Evolutionary conservation across 2,888 invertebrate genomes (phyloP), one percentile per base, ranked within the genome.

Genomic region (Alloscopus bannaensis): DNA sequence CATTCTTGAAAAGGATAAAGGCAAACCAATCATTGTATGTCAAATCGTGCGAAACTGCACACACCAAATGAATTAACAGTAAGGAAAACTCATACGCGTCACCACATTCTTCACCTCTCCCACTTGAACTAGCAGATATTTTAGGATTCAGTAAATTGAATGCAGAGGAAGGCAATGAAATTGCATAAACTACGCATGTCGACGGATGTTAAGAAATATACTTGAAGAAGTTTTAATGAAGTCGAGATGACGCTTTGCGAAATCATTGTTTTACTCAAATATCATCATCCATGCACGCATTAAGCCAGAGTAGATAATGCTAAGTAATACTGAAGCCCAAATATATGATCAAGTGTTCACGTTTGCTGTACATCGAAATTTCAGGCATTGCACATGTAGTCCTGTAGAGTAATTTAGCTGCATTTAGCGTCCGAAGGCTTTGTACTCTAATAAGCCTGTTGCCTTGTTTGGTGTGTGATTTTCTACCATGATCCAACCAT

Each of bases 71-170:
- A 50, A 70, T 28, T 29, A 50, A 60, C 60, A 31, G 70, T 70
- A 60, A 70, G 70, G 65, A 73, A 64, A 73, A 73, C 31, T 40
- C 31, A 8, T 47, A 22, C 36, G 52, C n/a, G n/a, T 52, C 40
- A 60, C 45, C 31, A n/a, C 36, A 18, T 24, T 47, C 26, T 60
- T 16, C 52, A 28, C 72, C 36, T 36, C n/a, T n/a, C n/a, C n/a
- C n/a, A n/a, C n/a, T 57, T 55, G 55, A 73, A 64, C 45, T 22
- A 26, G 28, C 72, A 73, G 55, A 55, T 73, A n/a, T 64, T 65
- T 73, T 45, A 64, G 64, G 72, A 36, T 20, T 42, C 36, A n/a
- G 24, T 47, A 50, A 8, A 47, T n/a, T n/a, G n/a, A n/a, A n/a
- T n/a, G n/a, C n/a, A n/a, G n/a, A n/a, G n/a, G n/a, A n/a, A n/a